phyloP scores from a whole-genome alignment of 1,140 invertebrate genomes.

The Tribolium castaneum region DNA sequence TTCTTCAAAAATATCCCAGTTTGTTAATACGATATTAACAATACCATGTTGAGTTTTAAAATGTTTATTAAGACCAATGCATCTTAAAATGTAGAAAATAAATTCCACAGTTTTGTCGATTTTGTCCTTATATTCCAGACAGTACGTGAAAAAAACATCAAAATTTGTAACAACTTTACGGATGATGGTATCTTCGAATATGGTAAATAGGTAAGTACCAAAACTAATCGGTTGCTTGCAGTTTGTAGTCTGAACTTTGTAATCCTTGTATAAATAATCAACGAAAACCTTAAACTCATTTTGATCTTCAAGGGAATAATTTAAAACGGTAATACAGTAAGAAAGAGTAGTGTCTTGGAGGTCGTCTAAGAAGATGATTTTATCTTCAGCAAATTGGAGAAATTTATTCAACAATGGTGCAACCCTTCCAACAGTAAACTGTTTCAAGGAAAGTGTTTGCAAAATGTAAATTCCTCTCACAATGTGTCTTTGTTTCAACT shows the following conservation, averaged over 20 bases:
- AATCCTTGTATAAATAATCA: slow-evolving; percentile 37
- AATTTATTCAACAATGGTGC: slow-evolving; percentile 8
- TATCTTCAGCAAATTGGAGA: neutral
- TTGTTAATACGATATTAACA: neutral
- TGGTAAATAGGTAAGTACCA: slow-evolving; percentile 46
- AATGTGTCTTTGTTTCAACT: slow-evolving; percentile 45
- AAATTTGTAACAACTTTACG: slow-evolving; percentile 43
- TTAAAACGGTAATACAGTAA: slow-evolving; percentile 41
- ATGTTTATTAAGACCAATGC: neutral
- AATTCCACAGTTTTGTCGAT: slow-evolving; percentile 18
- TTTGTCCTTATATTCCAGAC: neutral
- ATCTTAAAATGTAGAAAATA: neutral
- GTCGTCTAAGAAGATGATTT: neutral
- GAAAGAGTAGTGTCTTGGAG: slow-evolving; percentile 45
- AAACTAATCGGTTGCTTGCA: slow-evolving; percentile 17
- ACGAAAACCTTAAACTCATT: slow-evolving; percentile 43
- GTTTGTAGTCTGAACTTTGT: slow-evolving; percentile 42
- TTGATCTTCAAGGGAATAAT: slow-evolving; percentile 46
- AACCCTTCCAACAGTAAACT: neutral
- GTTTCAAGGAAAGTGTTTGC: neutral
- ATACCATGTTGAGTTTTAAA: neutral
- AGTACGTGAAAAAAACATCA: slow-evolving; percentile 39
- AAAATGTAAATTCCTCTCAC: slow-evolving; percentile 39
- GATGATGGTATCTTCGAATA: slow-evolving; percentile 44
- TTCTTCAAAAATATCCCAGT: slow-evolving; percentile 34